These are phyloP conservation scores for Mesoligia furuncula DNA, from an alignment of 2,888 invertebrate species.

Conservation along the genomic window DNA sequence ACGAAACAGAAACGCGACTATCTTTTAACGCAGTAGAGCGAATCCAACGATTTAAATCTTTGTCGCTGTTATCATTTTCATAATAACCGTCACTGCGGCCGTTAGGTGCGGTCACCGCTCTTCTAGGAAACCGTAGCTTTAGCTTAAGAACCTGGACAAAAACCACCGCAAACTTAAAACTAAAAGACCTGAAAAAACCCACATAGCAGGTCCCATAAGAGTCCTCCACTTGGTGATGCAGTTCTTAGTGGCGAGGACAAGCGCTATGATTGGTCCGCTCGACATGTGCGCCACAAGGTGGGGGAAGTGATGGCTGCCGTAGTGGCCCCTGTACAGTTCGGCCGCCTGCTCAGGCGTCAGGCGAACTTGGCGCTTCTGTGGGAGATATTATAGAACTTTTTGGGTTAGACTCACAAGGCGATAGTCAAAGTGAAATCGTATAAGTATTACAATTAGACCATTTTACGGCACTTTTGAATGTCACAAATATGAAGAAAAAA, in stretches of 20 bases:
- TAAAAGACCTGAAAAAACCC: background rate
- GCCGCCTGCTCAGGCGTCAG: conserved; percentile 96
- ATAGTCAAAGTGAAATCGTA: background rate
- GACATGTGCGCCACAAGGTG: conserved; percentile 95
- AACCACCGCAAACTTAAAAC: background rate
- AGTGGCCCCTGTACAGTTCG: conserved; percentile 94
- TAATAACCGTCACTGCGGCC: too few species aligned
- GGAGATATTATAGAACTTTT: background rate
- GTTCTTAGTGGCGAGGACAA: conserved; percentile 92
- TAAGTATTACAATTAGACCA: background rate
- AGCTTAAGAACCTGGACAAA: background rate
- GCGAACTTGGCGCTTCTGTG: conserved; percentile 92
- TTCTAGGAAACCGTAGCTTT: too few species aligned
- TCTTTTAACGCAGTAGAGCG: too few species aligned
- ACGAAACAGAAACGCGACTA: too few species aligned
- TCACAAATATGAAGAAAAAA: background rate
- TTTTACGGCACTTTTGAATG: background rate
- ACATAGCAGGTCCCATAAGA: conserved; percentile 93
- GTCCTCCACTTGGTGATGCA: conserved; percentile 93
- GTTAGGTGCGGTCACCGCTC: too few species aligned
- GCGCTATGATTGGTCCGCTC: conserved; percentile 93
- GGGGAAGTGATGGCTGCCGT: conserved; percentile 94
- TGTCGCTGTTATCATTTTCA: too few species aligned
- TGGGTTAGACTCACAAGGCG: background rate
- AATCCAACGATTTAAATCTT: too few species aligned